Conservation (phyloP, 2,888 invertebrate species). For the Adela reaumurella region DNA sequence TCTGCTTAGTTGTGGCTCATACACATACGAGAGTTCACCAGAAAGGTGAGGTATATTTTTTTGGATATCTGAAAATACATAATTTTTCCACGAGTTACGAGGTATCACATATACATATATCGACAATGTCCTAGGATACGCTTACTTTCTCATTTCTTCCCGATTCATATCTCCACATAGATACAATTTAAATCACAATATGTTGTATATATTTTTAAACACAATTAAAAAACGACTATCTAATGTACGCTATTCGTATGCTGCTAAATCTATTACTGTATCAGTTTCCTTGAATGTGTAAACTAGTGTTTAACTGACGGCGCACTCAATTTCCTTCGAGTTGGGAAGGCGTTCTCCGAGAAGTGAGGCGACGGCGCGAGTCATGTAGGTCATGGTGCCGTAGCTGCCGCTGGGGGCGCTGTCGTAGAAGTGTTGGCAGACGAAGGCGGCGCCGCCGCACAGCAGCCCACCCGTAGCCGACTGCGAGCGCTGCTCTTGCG, state of each 20-base stretch:
- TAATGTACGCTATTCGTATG: background rate
- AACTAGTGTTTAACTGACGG: slow-evolving; percentile 54
- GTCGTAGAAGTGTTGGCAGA: slow-evolving; percentile 97
- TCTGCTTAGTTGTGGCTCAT: no score
- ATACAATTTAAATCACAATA: no score
- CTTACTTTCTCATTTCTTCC: no score
- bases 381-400: slow-evolving; percentile 97
- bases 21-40: no score
- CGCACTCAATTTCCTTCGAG: slow-evolving; percentile 77
- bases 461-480: slow-evolving; percentile 60
- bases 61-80: no score
- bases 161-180: no score
- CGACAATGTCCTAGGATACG: no score
- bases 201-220: no score
- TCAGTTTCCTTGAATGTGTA: no score
- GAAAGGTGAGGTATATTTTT: no score
- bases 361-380: slow-evolving; percentile 73
- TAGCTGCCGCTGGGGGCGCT: slow-evolving; percentile 96
- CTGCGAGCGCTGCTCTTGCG: slow-evolving; percentile 33
- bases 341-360: slow-evolving; percentile 69
- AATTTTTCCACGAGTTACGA: no score
- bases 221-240: background rate
- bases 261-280: background rate
- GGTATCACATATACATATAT: no score
- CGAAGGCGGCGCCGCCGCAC: slow-evolving; percentile 91